A percentile compares a stretch with the other conserved stretches of the same genome.
phyloP scores from a whole-genome alignment of 2,113 vertebrate species.

The Eulacestoma nigropectus region DNA sequence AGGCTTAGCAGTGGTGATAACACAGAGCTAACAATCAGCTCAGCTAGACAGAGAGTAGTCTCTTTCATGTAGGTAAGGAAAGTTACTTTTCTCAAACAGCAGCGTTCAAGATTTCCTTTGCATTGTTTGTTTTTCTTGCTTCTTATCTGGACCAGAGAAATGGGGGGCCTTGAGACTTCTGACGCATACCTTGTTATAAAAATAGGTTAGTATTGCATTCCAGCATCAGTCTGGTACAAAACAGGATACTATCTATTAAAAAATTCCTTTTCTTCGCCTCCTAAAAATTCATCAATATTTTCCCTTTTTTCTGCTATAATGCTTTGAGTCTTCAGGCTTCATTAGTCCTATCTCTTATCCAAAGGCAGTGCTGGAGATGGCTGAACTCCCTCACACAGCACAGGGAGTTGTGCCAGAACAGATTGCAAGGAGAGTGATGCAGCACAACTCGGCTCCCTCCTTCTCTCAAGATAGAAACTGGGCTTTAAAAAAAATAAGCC shows the following conservation, averaged over 20 bases:
- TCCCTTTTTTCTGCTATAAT: not conserved
- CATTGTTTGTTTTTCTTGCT: not conserved
- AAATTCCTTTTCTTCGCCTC: not conserved
- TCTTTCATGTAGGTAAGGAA: conserved; percentile 26
- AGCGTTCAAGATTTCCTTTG: not conserved
- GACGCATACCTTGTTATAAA: not conserved
- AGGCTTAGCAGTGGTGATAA: conserved; percentile 62
- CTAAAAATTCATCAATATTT: not conserved
- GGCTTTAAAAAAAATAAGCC: not conserved
- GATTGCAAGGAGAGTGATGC: conserved; percentile 21
- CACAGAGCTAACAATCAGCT: conserved; percentile 50
- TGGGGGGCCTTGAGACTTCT: not conserved
- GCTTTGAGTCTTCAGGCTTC: not conserved
- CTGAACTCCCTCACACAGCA: not conserved
- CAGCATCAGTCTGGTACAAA: not conserved
- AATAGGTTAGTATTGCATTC: not conserved
- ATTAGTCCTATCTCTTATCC: not conserved
- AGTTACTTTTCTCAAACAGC: not conserved
- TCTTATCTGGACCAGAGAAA: not conserved
- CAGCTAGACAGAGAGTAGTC: conserved; percentile 35
- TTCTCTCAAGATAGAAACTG: conserved; percentile 44
- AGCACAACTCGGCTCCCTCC: conserved; percentile 16
- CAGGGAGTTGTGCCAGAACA: not conserved
- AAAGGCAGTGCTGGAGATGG: not conserved
- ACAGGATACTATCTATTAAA: not conserved